phyloP scores from a whole-genome alignment of 2,113 vertebrate genomes.

The Loxodonta africana region DNA sequence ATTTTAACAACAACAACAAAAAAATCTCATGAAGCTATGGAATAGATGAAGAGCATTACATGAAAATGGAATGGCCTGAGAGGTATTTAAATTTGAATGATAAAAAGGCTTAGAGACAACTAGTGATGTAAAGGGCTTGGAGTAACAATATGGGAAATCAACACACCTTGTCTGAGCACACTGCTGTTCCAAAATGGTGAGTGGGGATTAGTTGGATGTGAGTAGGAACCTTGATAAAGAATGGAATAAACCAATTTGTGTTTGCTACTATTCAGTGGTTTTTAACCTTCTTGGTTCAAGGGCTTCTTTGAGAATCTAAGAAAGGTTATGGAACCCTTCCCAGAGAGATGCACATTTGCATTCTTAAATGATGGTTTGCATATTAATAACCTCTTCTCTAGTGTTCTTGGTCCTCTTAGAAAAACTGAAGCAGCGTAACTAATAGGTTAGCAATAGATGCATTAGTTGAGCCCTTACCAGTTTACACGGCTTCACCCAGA shows the following conservation, averaged over 20 bases:
- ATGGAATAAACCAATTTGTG: constrained; percentile 54
- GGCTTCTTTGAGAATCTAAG: constrained; percentile 78
- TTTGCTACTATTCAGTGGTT: constrained; percentile 63
- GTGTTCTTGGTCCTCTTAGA: constrained; percentile 75
- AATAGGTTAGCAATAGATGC: constrained; percentile 74
- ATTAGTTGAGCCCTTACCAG: constrained; percentile 60
- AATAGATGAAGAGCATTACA: not conserved
- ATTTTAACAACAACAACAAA: not conserved
- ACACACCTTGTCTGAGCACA: not conserved
- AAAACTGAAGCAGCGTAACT: constrained; percentile 71
- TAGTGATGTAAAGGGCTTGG: not conserved
- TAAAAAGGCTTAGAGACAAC: constrained; percentile 22
- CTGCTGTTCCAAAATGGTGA: not conserved
- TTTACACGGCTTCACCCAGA: constrained; percentile 38
- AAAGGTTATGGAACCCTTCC: constrained; percentile 78
- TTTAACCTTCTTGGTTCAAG: constrained; percentile 77
- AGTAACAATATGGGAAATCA: constrained; percentile 37
- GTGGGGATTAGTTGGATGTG: constrained; percentile 14
- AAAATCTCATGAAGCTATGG: not conserved
- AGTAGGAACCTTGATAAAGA: constrained; percentile 35
- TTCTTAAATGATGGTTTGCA: constrained; percentile 76
- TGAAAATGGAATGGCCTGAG: not conserved
- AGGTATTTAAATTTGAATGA: constrained; percentile 48
- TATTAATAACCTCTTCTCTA: constrained; percentile 78
- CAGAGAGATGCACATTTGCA: constrained; percentile 78